A percentile compares a stretch with the other conserved stretches of the same genome.
These are phyloP conservation scores for Megaleporinus macrocephalus DNA, from an alignment of 2,113 vertebrate genomes.

Conservation along the genomic window DNA sequence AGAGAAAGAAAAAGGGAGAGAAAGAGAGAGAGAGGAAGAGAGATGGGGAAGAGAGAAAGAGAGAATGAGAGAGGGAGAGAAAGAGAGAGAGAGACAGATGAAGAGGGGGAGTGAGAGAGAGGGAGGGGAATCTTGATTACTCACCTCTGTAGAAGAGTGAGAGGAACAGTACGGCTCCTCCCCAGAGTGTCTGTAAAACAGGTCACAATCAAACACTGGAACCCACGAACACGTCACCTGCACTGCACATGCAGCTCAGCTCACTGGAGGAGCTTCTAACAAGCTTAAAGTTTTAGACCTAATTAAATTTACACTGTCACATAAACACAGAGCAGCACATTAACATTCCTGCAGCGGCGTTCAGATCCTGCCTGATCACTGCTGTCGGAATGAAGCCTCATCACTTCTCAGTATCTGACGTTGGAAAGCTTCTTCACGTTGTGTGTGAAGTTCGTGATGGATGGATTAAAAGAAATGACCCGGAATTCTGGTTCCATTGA, in stretches of 20 bases:
- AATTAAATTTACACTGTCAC: background rate
- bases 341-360: background rate
- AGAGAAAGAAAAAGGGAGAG: too few species aligned
- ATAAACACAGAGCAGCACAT: too few species aligned
- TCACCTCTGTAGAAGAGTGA: conserved; percentile 50
- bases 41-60: background rate
- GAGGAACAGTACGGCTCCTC: conserved; percentile 28
- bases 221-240: background rate
- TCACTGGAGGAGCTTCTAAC: background rate
- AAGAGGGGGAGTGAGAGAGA: background rate
- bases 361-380: too few species aligned
- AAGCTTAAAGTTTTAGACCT: background rate
- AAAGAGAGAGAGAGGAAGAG: background rate
- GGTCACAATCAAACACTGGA: background rate
- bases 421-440: too few species aligned
- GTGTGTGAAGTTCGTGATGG: too few species aligned
- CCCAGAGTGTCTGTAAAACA: conserved; percentile 49
- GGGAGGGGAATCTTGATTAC: conserved; percentile 17
- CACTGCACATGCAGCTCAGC: background rate
- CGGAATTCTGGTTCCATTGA: too few species aligned
- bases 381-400: too few species aligned
- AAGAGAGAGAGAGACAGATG: background rate
- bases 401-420: too few species aligned
- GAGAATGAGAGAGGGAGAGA: background rate
- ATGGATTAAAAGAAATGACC: too few species aligned